Percentiles rank a stretch among this genome's conserved stretches.
Evolutionary conservation across 37 sponge, comb jelly and placozoan species (phyloP).

Genomic region (Theonella swinhoei): DNA sequence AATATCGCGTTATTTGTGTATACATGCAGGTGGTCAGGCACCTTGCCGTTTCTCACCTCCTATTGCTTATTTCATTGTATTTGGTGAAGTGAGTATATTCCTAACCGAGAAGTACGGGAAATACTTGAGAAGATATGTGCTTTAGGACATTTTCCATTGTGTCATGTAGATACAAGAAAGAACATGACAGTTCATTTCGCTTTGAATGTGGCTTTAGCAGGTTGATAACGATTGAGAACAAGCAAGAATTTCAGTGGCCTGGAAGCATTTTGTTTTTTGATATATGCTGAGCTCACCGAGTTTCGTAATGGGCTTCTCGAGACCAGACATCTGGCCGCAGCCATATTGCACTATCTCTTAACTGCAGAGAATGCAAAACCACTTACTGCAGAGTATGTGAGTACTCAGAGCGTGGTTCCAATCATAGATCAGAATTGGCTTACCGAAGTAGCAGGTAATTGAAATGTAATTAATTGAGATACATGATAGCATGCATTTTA

Average conservation of each 20-base stretch:
- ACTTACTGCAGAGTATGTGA: background rate
- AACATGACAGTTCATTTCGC: background rate
- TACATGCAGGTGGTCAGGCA: background rate
- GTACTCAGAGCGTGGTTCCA: too few relatives aligned
- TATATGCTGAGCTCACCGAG: background rate
- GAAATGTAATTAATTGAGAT: too few relatives aligned
- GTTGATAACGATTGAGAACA: background rate
- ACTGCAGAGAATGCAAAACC: background rate
- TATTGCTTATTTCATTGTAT: background rate
- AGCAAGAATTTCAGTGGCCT: background rate
- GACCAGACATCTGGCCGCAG: background rate
- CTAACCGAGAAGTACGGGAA: background rate
- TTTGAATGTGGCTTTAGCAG: background rate
- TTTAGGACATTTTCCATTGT: too few relatives aligned
- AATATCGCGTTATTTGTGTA: too few relatives aligned
- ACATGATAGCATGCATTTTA: too few relatives aligned
- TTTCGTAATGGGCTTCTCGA: background rate
- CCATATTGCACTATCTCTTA: background rate
- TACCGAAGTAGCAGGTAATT: background rate
- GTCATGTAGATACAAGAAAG: background rate
- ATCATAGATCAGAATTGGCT: background rate
- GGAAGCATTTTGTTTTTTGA: background rate
- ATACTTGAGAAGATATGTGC: background rate
- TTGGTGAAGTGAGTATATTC: background rate
- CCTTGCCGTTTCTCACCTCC: background rate